A percentile compares a stretch with the other conserved stretches of the same genome.
Evolutionary conservation across 37 sponge, comb jelly and placozoan genomes (phyloP).

Genomic region (Chondrilla cf. caribensis): DNA sequence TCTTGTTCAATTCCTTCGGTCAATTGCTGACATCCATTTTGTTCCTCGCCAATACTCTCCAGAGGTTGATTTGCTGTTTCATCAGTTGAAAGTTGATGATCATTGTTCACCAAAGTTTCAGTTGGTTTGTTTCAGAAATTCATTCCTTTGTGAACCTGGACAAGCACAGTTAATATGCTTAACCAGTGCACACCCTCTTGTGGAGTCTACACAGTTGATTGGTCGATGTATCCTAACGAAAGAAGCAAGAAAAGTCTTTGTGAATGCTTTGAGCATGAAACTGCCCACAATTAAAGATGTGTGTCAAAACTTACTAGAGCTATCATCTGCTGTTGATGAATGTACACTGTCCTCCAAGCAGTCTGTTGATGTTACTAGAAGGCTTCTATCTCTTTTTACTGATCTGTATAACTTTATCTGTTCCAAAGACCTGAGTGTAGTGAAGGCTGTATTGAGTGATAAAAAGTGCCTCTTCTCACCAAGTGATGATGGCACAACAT

Average conservation of each 20-base stretch:
- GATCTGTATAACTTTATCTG: background rate
- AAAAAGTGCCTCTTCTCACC: background rate
- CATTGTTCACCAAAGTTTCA: background rate
- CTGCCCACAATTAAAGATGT: background rate
- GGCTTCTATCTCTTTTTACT: background rate
- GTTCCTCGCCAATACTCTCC: background rate
- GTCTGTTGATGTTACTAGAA: background rate
- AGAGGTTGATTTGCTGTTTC: background rate
- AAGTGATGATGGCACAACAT: background rate
- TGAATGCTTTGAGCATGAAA: background rate
- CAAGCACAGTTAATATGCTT: background rate
- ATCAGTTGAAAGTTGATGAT: background rate
- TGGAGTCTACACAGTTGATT: background rate
- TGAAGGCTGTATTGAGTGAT: background rate
- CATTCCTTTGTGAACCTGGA: constrained; percentile 1
- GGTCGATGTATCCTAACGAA: background rate
- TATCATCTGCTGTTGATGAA: background rate
- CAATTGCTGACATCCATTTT: constrained; percentile 1
- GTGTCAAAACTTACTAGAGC: background rate
- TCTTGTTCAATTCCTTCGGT: background rate
- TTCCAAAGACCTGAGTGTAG: background rate
- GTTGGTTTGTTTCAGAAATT: background rate
- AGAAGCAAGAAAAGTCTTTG: background rate
- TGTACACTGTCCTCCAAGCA: background rate
- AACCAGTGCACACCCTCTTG: background rate